phyloP scores from a whole-genome alignment of 2,888 invertebrate species.

The Eupithecia pulchellata region DNA sequence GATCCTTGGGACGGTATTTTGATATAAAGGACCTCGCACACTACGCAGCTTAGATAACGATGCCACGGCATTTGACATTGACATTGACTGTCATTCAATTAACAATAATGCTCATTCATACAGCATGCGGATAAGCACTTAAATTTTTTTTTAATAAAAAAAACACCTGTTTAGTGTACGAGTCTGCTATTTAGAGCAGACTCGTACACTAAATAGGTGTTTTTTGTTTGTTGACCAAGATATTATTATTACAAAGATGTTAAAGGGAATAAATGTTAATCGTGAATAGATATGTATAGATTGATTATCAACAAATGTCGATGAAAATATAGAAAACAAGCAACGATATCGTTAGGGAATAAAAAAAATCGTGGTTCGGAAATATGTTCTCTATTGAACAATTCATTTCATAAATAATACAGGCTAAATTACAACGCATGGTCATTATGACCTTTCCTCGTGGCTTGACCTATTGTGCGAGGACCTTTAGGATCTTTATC shows the following conservation, averaged over 20 bases:
- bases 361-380: background rate
- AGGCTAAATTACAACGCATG: background rate
- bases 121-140: background rate
- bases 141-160: background rate
- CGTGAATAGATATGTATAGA: background rate
- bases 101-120: no score
- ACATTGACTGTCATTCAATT: background rate
- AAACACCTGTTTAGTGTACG: background rate
- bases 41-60: background rate
- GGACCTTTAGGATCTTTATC: constrained; percentile 53
- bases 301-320: background rate
- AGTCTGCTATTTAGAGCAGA: no score
- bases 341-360: background rate
- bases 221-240: no score
- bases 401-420: no score
- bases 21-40: constrained; percentile 7
- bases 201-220: no score
- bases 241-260: background rate
- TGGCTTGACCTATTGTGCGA: background rate
- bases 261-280: background rate
- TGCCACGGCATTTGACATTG: background rate
- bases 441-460: background rate
- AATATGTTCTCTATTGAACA: no score
- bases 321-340: background rate
- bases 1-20: constrained; percentile 69